Evolutionary conservation across 2,797 vertebrate species (phyloP).

Genomic region (Tragelaphus oryx): DNA sequence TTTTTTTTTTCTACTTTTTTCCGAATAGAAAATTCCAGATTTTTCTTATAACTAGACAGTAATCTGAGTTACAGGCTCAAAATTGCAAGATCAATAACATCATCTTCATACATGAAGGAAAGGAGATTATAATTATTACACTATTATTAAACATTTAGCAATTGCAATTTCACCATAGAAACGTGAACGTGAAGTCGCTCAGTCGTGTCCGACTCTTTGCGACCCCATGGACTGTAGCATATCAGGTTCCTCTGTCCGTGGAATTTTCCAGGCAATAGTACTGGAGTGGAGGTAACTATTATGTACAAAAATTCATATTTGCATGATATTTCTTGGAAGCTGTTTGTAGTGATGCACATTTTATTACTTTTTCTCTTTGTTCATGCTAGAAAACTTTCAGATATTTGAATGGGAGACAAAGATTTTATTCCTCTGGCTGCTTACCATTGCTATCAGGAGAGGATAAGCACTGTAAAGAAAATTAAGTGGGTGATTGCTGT

Average conservation of each 20-base stretch:
- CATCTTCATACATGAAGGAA: background rate
- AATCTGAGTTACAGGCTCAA: background rate
- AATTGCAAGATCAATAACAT: background rate
- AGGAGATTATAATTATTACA: background rate
- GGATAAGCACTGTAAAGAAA: background rate
- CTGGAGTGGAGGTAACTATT: background rate
- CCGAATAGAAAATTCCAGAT: background rate
- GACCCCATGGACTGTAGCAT: too few species aligned
- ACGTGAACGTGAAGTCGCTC: background rate
- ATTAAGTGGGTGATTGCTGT: background rate
- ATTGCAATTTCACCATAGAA: background rate
- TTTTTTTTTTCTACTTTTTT: conserved; percentile 20
- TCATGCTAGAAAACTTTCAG: background rate
- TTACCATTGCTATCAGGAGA: background rate
- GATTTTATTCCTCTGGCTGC: background rate
- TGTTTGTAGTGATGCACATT: background rate
- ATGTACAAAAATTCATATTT: background rate
- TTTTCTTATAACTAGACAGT: background rate
- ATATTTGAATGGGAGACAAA: conserved; percentile 7
- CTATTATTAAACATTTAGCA: background rate
- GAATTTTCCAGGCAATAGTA: too few species aligned
- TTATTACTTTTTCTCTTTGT: conserved; percentile 19
- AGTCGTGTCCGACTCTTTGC: too few species aligned
- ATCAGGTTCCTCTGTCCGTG: too few species aligned
- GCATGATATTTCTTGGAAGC: background rate